Base-by-base conservation (phyloP, 2,797 vertebrate genomes). In the Oryzias sinensis region DNA sequence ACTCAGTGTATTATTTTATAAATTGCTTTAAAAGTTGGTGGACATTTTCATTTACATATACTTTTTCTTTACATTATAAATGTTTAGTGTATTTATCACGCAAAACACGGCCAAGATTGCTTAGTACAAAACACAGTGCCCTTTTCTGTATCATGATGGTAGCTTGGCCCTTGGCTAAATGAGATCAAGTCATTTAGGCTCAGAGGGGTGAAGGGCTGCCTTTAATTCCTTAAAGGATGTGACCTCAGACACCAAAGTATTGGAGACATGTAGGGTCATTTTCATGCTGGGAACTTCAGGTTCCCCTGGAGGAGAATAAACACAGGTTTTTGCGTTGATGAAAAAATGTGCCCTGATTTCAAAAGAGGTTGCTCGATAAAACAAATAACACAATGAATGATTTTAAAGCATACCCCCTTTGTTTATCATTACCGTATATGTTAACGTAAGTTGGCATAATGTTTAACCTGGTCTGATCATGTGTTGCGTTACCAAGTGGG, bases 171-270 rank as follows among this genome's bases (percentile, higher is more conserved):
- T 62, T 66, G 81, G 89, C 81, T 29, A 76, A 70, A 68, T 83
- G 77, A 91, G 78, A 88, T 90, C 88, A 87, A 74, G 79, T 81
- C 72, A 72, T 83, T 84, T 83, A 82, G 79, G 69, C 62, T 63
- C 64, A 60, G 62, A 65, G 67, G 75, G 81, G 77, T 76, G 81
- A 61, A 62, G 72, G 80, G 65, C 89, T 90, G 90, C 75, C 81
- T 89, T 88, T 90, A 87, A 92, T 91, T 91, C 83, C 77, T 87
- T 80, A 59, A 64, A 91, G 91, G 91, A 91, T 90, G 81, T 93
- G 91, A 92, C 89, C 90, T 92, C 87, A 93, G 87, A 87, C 82
- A 86, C 61, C 76, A 81, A 83, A 82, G 82, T 80, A 87, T 78
- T 59, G 79, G 72, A 76, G 82, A 78, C 91, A 91, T 88, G 88